These are phyloP conservation scores for Augochlorella aurata DNA, from an alignment of 2,888 invertebrate species.

Conservation along the genomic window DNA sequence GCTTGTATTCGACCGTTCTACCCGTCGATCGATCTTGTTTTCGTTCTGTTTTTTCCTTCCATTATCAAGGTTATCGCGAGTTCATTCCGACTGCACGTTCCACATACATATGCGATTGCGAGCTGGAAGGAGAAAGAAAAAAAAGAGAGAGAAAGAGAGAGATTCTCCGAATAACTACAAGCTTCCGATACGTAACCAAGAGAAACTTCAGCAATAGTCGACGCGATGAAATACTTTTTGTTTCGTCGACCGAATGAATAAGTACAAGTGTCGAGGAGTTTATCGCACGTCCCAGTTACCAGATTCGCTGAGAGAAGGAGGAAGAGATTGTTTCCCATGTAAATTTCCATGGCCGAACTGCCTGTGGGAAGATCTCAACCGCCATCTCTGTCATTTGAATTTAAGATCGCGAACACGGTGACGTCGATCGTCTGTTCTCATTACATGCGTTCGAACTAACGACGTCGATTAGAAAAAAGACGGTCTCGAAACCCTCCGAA, in stretches of 20 bases:
- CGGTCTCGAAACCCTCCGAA: not conserved
- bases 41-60: not conserved
- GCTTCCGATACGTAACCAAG: not conserved
- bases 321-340: not conserved
- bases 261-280: not conserved
- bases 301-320: constrained; percentile 13
- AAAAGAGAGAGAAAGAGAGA: not conserved
- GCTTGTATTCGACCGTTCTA: constrained; percentile 7
- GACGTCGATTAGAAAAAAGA: not conserved
- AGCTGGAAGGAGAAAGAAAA: not conserved
- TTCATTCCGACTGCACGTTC: constrained; percentile 10
- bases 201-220: not conserved
- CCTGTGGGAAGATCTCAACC: not conserved
- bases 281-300: constrained; percentile 31
- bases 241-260: not conserved
- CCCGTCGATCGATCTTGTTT: not conserved
- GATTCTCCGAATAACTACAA: not conserved
- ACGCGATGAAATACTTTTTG: not conserved
- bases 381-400: not conserved
- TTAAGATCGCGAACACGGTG: not conserved
- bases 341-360: not conserved
- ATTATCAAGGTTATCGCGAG: constrained; percentile 52
- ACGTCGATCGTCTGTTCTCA: not conserved
- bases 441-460: not conserved
- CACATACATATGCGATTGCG: not conserved